phyloP scores from a whole-genome alignment of 2,797 vertebrate species.

The Benthosema pterotum region DNA sequence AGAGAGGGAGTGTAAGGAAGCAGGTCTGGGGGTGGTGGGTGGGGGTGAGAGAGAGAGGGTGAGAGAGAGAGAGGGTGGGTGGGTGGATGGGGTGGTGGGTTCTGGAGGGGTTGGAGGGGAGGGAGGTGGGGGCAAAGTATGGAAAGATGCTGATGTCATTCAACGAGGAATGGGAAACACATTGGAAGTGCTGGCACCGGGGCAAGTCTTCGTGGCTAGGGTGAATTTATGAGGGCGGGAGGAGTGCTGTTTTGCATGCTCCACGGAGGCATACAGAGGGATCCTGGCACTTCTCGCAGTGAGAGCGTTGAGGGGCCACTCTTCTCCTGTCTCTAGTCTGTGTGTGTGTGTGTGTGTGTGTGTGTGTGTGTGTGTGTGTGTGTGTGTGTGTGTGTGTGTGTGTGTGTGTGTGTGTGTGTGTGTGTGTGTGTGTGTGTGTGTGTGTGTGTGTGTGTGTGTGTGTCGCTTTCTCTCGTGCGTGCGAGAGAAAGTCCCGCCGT shows the following conservation, averaged over 20 bases:
- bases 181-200: conserved; percentile 66
- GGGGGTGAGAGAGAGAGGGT: not conserved
- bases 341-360: no score
- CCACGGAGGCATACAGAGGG: conserved; percentile 36
- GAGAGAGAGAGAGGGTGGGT: not conserved
- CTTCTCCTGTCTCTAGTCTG: no score
- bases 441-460: no score
- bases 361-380: no score
- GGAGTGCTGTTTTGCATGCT: conserved; percentile 45
- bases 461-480: no score
- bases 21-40: not conserved
- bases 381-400: no score
- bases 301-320: not conserved
- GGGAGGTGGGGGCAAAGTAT: conserved; percentile 39
- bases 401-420: no score
- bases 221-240: conserved; percentile 56
- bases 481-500: no score
- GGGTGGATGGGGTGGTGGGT: not conserved
- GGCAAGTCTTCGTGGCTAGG: conserved; percentile 67
- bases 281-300: conserved; percentile 1
- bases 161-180: conserved; percentile 73
- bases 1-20: conserved; percentile 11
- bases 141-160: conserved; percentile 76
- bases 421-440: no score
- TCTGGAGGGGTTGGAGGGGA: not conserved